phyloP scores from a whole-genome alignment of 2,113 vertebrate species.

The Asarcornis scutulata region DNA sequence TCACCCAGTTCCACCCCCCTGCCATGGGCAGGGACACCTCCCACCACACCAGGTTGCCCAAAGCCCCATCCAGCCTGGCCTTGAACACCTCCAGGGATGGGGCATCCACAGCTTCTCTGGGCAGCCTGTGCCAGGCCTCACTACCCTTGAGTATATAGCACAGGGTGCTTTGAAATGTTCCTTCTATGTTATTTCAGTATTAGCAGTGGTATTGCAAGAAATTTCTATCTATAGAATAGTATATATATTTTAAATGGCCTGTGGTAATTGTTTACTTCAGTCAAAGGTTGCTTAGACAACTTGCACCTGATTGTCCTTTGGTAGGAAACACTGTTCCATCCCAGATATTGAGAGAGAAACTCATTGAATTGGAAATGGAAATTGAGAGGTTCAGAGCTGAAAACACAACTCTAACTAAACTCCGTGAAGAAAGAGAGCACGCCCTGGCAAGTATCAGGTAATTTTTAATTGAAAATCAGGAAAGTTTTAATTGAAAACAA shows the following conservation, averaged over 20 bases:
- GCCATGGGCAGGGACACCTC: too few species aligned
- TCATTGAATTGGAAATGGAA: conserved; percentile 89
- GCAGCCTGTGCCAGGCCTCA: too few species aligned
- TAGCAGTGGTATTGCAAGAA: too few species aligned
- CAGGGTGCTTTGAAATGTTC: neutral
- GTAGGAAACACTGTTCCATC: conserved; percentile 82
- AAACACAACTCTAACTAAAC: conserved; percentile 83
- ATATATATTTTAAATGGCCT: neutral
- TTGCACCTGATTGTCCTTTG: neutral
- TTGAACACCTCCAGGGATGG: too few species aligned
- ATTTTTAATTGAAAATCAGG: conserved; percentile 73
- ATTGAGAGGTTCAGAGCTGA: conserved; percentile 93
- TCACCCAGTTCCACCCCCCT: too few species aligned
- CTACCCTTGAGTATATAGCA: neutral
- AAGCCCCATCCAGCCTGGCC: too few species aligned
- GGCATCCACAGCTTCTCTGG: too few species aligned
- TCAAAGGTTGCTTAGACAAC: neutral
- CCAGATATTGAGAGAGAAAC: conserved; percentile 83
- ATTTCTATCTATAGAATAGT: neutral
- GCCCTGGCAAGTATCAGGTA: conserved; percentile 86
- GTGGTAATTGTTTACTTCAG: neutral
- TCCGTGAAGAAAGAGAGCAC: conserved; percentile 85
- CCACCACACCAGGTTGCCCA: too few species aligned
- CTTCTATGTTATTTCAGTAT: neutral
- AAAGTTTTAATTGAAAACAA: conserved; percentile 34